Percentiles rank a stretch among this genome's conserved stretches.
These are phyloP conservation scores for Garrulus glandarius DNA, from an alignment of 2,797 vertebrate genomes.

Conservation along the genomic window DNA sequence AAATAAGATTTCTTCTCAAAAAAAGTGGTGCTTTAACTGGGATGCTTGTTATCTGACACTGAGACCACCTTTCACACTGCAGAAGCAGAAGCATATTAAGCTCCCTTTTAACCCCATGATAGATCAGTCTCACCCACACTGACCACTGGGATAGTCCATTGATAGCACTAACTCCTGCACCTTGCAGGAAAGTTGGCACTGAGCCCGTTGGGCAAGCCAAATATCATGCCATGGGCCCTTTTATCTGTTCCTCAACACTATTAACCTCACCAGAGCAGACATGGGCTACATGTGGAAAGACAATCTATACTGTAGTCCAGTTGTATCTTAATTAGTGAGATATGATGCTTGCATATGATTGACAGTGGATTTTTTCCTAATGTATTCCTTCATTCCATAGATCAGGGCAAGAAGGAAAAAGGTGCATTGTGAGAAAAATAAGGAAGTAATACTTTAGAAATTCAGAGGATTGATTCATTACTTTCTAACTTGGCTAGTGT, in stretches of 20 bases:
- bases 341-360: not conserved
- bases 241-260: not conserved
- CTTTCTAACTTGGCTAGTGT: not conserved
- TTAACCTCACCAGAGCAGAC: not conserved
- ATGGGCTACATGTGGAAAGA: not conserved
- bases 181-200: not conserved
- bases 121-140: not conserved
- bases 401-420: not conserved
- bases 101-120: not conserved
- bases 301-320: not conserved
- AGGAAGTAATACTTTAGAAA: not conserved
- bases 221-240: not conserved
- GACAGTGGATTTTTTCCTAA: not conserved
- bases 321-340: not conserved
- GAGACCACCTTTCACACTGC: not conserved
- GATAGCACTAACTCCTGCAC: not conserved
- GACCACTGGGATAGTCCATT: not conserved
- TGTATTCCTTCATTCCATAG: not conserved
- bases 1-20: not conserved
- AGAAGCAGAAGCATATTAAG: not conserved
- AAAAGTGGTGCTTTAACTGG: not conserved
- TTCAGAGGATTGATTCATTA: not conserved
- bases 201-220: fast-evolving
- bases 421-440: fast-evolving
- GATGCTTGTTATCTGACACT: not conserved